A percentile compares a stretch with the other conserved stretches of the same genome.
phyloP scores from a whole-genome alignment of 2,797 vertebrate genomes.

The Tinamus major region DNA sequence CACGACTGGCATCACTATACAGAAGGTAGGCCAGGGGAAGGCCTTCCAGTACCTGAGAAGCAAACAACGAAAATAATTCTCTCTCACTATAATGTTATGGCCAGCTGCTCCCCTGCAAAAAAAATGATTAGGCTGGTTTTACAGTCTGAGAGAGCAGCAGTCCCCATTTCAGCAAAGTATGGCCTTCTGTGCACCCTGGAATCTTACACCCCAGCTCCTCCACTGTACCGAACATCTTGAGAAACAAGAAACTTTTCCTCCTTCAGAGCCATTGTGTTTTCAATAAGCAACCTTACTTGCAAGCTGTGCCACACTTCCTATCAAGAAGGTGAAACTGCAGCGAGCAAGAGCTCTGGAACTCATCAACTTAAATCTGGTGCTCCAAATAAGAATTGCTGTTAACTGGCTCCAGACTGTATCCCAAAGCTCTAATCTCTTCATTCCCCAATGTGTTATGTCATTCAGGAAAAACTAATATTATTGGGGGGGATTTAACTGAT shows the following conservation, averaged over 20 bases:
- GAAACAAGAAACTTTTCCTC: neutral
- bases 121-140: neutral
- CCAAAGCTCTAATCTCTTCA: neutral
- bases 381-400: neutral
- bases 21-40: neutral
- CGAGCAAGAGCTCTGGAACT: neutral
- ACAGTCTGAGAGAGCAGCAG: neutral
- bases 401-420: neutral
- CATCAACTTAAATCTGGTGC: neutral
- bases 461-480: neutral
- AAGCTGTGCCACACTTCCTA: neutral
- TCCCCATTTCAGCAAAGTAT: neutral
- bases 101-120: neutral
- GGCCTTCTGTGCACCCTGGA: neutral
- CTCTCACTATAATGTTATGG: neutral
- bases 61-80: neutral
- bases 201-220: neutral
- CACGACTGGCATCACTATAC: neutral
- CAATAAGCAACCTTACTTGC: slow-evolving; percentile 12
- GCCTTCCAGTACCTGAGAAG: neutral
- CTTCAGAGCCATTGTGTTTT: neutral
- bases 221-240: neutral
- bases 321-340: neutral
- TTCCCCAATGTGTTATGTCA: neutral
- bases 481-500: neutral